Conservation (phyloP, 2,113 vertebrate species). For the Chaenocephalus aceratus region DNA sequence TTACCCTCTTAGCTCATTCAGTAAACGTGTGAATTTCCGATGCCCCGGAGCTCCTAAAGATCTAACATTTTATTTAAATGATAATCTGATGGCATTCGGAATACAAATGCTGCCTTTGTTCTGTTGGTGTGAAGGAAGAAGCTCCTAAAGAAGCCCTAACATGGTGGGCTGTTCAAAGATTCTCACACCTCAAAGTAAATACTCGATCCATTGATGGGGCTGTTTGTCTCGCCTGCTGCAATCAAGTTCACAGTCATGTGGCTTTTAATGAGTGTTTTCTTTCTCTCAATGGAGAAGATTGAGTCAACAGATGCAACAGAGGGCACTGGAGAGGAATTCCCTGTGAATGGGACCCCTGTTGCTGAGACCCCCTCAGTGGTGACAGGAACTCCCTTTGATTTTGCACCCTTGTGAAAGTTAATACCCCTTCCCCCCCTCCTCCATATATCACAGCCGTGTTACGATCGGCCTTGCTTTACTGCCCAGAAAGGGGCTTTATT, state of each 20-base stretch:
- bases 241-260: conserved; percentile 88
- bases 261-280: conserved; percentile 83
- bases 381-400: conserved; percentile 87
- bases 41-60: conserved; percentile 33
- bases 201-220: conserved; percentile 70
- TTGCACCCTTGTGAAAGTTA: conserved; percentile 86
- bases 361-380: conserved; percentile 77
- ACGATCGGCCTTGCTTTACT: conserved; percentile 74
- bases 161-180: conserved; percentile 75
- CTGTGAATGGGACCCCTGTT: conserved; percentile 84
- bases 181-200: conserved; percentile 82
- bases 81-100: conserved; percentile 64
- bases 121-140: conserved; percentile 68
- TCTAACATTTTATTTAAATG: conserved; percentile 76
- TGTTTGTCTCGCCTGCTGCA: conserved; percentile 76
- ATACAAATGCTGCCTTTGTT: conserved; percentile 74
- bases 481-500: conserved; percentile 80
- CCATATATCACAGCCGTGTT: conserved; percentile 81
- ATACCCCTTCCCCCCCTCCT: conserved; percentile 74
- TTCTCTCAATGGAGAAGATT: conserved; percentile 78
- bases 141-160: conserved; percentile 63
- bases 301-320: conserved; percentile 82
- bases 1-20: conserved; percentile 36
- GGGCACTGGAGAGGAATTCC: conserved; percentile 78
- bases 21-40: conserved; percentile 47